Percentiles rank a stretch among this genome's conserved stretches.
Conservation (phyloP, 2,797 vertebrate genomes). For the Neosilurus mollespiculum region DNA sequence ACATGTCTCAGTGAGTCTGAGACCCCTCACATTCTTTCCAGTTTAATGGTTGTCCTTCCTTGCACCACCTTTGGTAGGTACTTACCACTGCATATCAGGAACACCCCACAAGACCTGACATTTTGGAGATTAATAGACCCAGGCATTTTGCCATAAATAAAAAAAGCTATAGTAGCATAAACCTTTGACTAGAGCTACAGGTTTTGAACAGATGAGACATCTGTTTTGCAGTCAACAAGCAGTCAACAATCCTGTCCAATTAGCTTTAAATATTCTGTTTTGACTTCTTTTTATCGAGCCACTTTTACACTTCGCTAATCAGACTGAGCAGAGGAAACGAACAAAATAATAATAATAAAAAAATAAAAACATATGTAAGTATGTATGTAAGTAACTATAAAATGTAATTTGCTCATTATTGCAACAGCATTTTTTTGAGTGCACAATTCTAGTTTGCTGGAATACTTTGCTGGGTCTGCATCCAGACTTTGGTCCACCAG, state of each 20-base stretch:
- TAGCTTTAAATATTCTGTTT: neutral
- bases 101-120: no score
- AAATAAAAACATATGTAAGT: neutral
- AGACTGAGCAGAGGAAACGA: neutral
- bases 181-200: neutral
- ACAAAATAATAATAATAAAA: no score
- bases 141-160: no score
- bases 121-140: no score
- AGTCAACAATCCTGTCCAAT: neutral
- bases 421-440: neutral
- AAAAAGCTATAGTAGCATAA: neutral
- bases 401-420: neutral
- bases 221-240: neutral
- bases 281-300: no score
- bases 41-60: no score
- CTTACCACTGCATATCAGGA: no score
- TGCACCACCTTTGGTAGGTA: no score
- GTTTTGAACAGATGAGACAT: neutral
- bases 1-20: no score
- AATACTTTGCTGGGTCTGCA: conserved; percentile 11
- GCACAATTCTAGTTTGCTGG: neutral
- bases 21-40: no score
- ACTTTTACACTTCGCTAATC: neutral
- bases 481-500: conserved; percentile 9
- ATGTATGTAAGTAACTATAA: no score